Evolutionary conservation across 2,888 invertebrate species (phyloP), one percentile per base, ranked within the genome.

Genomic region (Molorchus minor): DNA sequence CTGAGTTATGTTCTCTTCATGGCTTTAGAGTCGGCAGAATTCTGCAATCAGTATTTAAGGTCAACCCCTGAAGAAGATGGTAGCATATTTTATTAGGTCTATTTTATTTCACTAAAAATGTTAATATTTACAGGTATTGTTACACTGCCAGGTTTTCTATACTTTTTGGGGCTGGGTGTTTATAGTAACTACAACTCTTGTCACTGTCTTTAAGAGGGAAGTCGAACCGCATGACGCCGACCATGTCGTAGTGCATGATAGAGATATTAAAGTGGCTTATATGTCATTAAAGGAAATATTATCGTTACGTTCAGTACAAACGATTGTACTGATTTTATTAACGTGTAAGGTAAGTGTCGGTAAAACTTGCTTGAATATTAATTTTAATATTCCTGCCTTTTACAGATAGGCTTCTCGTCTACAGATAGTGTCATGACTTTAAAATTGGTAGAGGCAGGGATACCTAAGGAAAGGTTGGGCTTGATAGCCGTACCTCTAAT

Each of bases 91-190:
- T 25, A 8, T 25, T 25, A 25, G 8, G 25, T 25, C n/a, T n/a
- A n/a, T n/a, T n/a, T n/a, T n/a, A n/a, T n/a, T n/a, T n/a, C n/a
- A n/a, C n/a, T n/a, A n/a, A n/a, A n/a, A 25, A 25, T 5, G 25
- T 8, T 8, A 8, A 25, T 5, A 25, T 58, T 69, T 75, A 59
- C 53, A 77, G 80, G 80, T 52, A 69, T 81, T 36, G 76, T 81
- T 4, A 79, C 79, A 0, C 63, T 81, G 25, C 49, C 81, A 85
- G 93, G 93, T 68, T 99, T 98, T 80, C 84, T 99, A 12, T 89
- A 90, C 77, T n/a, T 96, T 98, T 79, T 99, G 98, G 98, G 96
- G 96, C 3, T 86, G 94, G 81, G 84, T 93, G 1, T 99, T 98
- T 79, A 84, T 99, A 46, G 77, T 92, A 1, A 90, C 93, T 1